These are phyloP conservation scores for Neria commutata DNA, from an alignment of 2,888 invertebrate genomes.

Conservation along the genomic window DNA sequence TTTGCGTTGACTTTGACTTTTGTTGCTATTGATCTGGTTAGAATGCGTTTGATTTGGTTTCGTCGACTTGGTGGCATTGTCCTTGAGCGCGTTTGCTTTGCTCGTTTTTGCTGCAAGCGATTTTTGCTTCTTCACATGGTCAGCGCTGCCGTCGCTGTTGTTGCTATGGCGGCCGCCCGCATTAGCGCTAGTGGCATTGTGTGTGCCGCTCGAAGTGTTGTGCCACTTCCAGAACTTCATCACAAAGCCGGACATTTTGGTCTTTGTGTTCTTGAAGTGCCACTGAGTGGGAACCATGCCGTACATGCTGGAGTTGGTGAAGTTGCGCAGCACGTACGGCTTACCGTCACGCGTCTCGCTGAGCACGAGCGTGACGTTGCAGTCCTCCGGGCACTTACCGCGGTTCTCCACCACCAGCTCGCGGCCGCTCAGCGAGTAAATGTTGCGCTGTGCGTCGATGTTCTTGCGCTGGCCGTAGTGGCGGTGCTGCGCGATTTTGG, in stretches of 20 bases:
- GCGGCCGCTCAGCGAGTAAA: slow-evolving; percentile 68
- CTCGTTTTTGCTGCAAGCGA: slow-evolving; percentile 27
- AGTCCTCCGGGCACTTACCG: slow-evolving; percentile 73
- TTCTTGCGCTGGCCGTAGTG: slow-evolving; percentile 67
- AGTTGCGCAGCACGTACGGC: slow-evolving; percentile 68
- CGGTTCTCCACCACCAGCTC: slow-evolving; percentile 74
- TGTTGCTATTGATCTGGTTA: slow-evolving; percentile 15
- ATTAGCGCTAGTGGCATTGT: neutral
- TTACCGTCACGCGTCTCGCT: slow-evolving; percentile 66
- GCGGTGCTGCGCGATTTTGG: slow-evolving; percentile 64
- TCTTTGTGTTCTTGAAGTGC: slow-evolving; percentile 62
- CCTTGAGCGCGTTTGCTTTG: slow-evolving; percentile 37
- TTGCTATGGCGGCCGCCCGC: neutral
- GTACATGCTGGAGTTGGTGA: slow-evolving; percentile 69
- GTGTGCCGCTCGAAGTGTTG: slow-evolving; percentile 37
- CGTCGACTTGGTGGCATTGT: slow-evolving; percentile 38
- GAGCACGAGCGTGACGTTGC: slow-evolving; percentile 68
- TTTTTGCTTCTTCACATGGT: slow-evolving; percentile 28
- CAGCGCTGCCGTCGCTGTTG: slow-evolving; percentile 14
- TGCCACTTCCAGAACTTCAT: slow-evolving; percentile 85
- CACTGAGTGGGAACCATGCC: slow-evolving; percentile 76
- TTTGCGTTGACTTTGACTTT: slow-evolving; percentile 12
- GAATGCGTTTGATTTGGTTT: slow-evolving; percentile 28
- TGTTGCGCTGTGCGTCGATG: slow-evolving; percentile 66
- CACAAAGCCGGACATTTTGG: slow-evolving; percentile 74